These are phyloP conservation scores for Ceriagrion tenellum DNA, from an alignment of 2,888 invertebrate species.

Conservation along the genomic window DNA sequence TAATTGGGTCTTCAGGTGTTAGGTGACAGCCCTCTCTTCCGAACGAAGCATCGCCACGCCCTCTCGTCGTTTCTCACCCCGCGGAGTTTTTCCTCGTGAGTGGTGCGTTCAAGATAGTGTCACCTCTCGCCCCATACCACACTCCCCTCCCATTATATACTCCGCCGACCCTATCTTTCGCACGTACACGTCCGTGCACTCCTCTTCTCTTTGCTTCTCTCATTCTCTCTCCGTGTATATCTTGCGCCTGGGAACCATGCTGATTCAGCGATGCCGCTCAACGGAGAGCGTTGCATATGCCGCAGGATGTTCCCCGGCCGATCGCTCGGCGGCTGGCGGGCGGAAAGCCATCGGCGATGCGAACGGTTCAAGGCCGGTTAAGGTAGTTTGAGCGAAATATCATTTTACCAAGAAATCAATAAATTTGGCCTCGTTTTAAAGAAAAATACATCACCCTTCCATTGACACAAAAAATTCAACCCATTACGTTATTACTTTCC, in stretches of 20 bases:
- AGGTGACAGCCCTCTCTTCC: neutral
- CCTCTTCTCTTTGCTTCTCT: neutral
- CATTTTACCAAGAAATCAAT: no score
- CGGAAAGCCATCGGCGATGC: no score
- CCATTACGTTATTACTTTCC: no score
- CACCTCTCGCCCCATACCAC: neutral
- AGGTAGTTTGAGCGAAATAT: no score
- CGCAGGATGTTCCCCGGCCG: neutral
- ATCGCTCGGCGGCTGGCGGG: no score
- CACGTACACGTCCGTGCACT: neutral
- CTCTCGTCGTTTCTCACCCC: neutral
- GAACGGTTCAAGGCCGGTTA: no score
- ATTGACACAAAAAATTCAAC: no score
- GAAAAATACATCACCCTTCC: no score
- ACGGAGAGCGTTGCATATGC: slow-evolving; percentile 26
- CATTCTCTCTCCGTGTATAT: neutral
- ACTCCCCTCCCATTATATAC: neutral
- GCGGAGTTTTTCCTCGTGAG: neutral
- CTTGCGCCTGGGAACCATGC: slow-evolving; percentile 40
- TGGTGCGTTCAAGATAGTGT: neutral
- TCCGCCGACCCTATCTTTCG: neutral
- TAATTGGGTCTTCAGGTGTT: no score
- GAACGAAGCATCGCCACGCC: neutral
- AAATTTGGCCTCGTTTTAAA: no score
- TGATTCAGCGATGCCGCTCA: slow-evolving; percentile 34